These are phyloP conservation scores for Mesocricetus auratus DNA, from an alignment of 2,113 vertebrate species.

Conservation along the genomic window DNA sequence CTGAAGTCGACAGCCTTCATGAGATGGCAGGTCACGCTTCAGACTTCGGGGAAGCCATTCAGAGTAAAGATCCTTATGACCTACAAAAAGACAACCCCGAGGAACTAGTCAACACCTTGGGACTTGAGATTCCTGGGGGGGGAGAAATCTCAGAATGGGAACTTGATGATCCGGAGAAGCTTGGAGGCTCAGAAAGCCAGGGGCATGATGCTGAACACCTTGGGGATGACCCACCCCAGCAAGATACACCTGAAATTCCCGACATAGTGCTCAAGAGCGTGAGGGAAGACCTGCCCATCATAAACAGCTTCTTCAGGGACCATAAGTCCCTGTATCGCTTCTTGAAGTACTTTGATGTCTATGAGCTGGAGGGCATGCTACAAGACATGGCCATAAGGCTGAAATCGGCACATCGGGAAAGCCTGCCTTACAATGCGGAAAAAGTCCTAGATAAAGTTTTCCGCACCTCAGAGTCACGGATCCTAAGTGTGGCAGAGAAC, in stretches of 20 bases:
- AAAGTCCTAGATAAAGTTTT: constrained; percentile 91
- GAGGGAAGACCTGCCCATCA: constrained; percentile 86
- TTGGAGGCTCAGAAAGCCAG: background rate
- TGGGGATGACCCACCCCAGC: background rate
- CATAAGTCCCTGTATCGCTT: constrained; percentile 85
- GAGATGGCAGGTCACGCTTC: background rate
- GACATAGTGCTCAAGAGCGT: constrained; percentile 84
- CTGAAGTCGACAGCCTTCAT: background rate
- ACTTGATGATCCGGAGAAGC: background rate
- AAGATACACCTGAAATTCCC: fast-evolving
- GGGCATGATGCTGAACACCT: background rate
- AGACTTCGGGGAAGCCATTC: background rate
- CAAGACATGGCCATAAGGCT: constrained; percentile 91
- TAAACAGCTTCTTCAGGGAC: constrained; percentile 90
- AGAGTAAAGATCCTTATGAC: background rate
- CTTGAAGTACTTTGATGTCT: constrained; percentile 89
- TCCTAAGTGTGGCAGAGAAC: constrained; percentile 91
- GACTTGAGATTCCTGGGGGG: constrained; percentile 13
- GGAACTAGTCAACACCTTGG: constrained; percentile 21
- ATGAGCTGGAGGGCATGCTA: constrained; percentile 92
- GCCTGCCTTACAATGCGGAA: constrained; percentile 85
- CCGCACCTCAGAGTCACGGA: constrained; percentile 90
- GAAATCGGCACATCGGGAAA: constrained; percentile 83
- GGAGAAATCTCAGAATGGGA: background rate
- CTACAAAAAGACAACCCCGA: background rate